Evolutionary conservation across 2,113 vertebrate species (phyloP).

Genomic region (Empidonax alnorum): DNA sequence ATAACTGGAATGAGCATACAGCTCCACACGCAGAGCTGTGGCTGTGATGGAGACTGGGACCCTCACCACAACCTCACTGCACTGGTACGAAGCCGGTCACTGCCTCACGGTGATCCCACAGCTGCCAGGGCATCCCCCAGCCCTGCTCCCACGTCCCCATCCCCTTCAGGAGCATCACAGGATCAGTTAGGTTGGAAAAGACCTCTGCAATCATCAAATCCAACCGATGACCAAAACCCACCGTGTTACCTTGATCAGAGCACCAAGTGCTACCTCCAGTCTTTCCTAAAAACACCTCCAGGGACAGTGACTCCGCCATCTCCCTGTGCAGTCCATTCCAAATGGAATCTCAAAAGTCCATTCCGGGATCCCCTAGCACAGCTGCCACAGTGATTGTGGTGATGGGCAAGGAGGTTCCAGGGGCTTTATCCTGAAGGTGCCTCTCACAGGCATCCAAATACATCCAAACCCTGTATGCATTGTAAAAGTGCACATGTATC

Average conservation of each 20-base stretch:
- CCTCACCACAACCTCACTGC: no score
- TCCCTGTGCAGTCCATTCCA: neutral
- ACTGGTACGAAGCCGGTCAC: no score
- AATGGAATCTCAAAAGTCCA: neutral
- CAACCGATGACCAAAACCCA: neutral
- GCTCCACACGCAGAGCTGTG: no score
- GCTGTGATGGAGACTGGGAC: no score
- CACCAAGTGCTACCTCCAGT: neutral
- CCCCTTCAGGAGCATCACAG: neutral
- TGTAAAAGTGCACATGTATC: rapidly evolving
- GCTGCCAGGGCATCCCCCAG: no score
- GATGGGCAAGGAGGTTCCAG: neutral
- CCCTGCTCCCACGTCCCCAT: neutral
- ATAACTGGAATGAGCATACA: no score
- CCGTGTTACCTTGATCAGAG: neutral
- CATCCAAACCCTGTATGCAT: no score
- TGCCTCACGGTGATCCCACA: no score
- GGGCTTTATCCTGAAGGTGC: neutral
- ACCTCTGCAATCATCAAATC: neutral
- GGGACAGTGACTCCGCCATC: neutral
- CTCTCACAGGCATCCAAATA: neutral
- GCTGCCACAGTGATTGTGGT: neutral
- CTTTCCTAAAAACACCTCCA: neutral
- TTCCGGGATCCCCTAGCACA: neutral
- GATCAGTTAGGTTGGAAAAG: neutral